Evolutionary conservation across 2,113 vertebrate species (phyloP).

Genomic region (Microcebus murinus): DNA sequence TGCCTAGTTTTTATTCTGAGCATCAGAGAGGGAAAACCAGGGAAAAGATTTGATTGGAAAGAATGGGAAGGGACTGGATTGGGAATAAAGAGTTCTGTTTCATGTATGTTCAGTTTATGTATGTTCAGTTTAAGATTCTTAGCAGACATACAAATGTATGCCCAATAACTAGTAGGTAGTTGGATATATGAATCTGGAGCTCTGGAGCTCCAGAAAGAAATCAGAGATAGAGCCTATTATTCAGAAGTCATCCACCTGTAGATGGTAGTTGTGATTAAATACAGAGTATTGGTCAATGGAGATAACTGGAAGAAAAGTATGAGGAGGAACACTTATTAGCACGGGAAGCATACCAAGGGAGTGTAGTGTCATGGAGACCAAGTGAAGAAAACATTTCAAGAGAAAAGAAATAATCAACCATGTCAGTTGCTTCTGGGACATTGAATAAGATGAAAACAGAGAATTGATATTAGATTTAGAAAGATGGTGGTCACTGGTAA

Average conservation of each 20-base stretch:
- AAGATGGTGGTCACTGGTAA: background rate
- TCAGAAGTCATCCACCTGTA: background rate
- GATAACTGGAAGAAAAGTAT: background rate
- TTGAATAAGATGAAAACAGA: background rate
- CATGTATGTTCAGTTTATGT: background rate
- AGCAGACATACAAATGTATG: background rate
- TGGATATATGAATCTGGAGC: background rate
- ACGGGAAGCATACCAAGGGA: background rate
- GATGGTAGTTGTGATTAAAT: background rate
- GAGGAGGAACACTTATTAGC: background rate
- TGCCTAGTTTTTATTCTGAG: background rate
- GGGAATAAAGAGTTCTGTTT: background rate
- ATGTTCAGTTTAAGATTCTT: background rate
- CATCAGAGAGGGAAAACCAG: background rate
- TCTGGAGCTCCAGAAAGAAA: background rate
- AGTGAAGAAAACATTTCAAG: background rate
- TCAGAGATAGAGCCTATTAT: background rate
- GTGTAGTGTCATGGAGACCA: background rate
- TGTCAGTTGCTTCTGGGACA: background rate
- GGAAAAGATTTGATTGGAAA: background rate
- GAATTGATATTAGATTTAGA: background rate
- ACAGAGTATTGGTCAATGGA: background rate
- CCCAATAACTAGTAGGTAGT: background rate
- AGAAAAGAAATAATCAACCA: background rate
- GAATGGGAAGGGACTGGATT: background rate